These are phyloP conservation scores for Drosophila setifemur DNA, from an alignment of 1,140 invertebrate genomes.

Conservation along the genomic window DNA sequence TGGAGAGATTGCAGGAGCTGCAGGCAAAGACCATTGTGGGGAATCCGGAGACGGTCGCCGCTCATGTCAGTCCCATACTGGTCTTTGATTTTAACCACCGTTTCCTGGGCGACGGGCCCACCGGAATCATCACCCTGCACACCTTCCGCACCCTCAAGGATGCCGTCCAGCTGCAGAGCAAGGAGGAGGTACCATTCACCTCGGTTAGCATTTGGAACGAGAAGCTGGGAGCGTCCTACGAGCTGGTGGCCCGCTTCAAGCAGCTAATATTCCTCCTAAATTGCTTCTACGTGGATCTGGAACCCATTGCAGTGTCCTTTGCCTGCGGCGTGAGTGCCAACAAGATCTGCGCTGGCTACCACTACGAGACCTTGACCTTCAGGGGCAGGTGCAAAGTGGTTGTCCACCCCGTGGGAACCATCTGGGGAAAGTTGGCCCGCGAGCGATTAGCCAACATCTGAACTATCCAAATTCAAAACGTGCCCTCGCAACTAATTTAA, in stretches of 20 bases:
- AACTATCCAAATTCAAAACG: not conserved
- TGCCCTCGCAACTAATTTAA: slow-evolving; percentile 8
- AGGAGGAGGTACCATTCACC: slow-evolving; percentile 44
- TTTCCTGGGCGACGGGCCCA: slow-evolving; percentile 48
- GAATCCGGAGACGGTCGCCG: slow-evolving; percentile 26
- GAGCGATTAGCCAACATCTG: not conserved
- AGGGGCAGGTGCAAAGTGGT: slow-evolving; percentile 44
- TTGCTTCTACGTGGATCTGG: slow-evolving; percentile 54
- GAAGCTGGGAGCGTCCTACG: slow-evolving; percentile 64
- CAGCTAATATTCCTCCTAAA: slow-evolving; percentile 53
- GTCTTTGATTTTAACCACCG: slow-evolving; percentile 63
- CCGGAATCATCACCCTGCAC: slow-evolving; percentile 66
- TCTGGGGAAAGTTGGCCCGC: slow-evolving; percentile 23
- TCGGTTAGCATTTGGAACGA: slow-evolving; percentile 72
- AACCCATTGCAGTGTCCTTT: slow-evolving; percentile 5
- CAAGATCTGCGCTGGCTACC: slow-evolving; percentile 50
- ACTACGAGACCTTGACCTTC: slow-evolving; percentile 61
- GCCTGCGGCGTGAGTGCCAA: slow-evolving; percentile 5
- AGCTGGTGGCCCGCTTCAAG: slow-evolving; percentile 43
- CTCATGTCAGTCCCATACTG: slow-evolving; percentile 35
- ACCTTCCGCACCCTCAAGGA: slow-evolving; percentile 76
- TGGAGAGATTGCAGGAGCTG: slow-evolving; percentile 32
- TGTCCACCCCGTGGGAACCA: slow-evolving; percentile 65
- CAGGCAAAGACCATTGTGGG: slow-evolving; percentile 54
- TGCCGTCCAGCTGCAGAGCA: slow-evolving; percentile 40